Evolutionary conservation across 2,797 vertebrate species (phyloP), one percentile per base, ranked within the genome.

Genomic region (Chelon labrosus): DNA sequence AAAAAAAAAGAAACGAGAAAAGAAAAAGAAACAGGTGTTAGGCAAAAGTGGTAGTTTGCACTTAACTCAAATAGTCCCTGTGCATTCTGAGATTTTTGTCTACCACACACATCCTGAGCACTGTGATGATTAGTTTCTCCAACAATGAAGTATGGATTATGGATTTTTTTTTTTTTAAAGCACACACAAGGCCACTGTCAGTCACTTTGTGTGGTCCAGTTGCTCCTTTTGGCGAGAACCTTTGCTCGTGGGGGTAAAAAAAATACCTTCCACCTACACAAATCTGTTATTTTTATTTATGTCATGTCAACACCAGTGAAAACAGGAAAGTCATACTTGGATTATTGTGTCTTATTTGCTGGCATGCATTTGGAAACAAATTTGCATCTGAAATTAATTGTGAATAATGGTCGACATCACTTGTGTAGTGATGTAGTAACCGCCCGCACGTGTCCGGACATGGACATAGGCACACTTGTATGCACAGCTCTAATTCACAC

Each of bases 11-110:
- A 11, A 25, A 37, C 57, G 47, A 20, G 49, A 41, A 70, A 27
- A 46, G 72, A 59, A 62, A 59, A 81, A 73, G 64, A 84, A 87
- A 83, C 86, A 91, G 90, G 62, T 80, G 78, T 87, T 71, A 46
- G 60, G 74, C 56, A 58, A 77, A 38, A 70, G 64, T 55, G 52
- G 67, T 75, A 67, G 62, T 88, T 82, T 85, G 58, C 37, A 73
- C 65, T 65, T 80, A 72, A 90, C 89, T 62, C 57, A 73, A 77
- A 81, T 54, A 70, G 56, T 51, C 47, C 42, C 16, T 5, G 49
- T 12, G 64, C 56, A 84, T 75, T 67, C 31, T 56, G 50, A 41
- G 46, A 67, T 66, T 27, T 20, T 53, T 59, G 47, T 68, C 52
- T 60, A 70, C 71, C 71, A 63, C 77, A 74, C 71, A 82, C 75